Conservation (phyloP, 2,113 vertebrate genomes). For the Echinops telfairi region DNA sequence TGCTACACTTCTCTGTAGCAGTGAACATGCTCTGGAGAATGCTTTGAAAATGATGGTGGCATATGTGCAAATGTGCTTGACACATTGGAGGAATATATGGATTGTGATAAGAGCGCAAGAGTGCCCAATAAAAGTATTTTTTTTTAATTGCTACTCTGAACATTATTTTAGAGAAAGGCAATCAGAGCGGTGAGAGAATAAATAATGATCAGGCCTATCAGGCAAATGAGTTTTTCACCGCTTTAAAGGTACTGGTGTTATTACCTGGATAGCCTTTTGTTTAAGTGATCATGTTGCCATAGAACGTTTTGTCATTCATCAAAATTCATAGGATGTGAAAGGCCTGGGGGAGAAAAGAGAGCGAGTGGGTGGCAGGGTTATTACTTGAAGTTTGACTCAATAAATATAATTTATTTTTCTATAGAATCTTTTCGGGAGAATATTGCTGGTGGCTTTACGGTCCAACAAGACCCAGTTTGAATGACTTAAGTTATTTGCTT, state of each 20-base stretch:
- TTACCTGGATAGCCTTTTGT: slow-evolving; percentile 66
- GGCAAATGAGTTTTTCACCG: slow-evolving; percentile 42
- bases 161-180: slow-evolving; percentile 33
- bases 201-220: slow-evolving; percentile 43
- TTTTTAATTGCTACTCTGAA: neutral
- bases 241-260: slow-evolving; percentile 49
- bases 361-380: slow-evolving; percentile 61
- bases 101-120: no score
- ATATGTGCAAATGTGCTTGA: no score
- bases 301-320: slow-evolving; percentile 77
- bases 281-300: slow-evolving; percentile 50
- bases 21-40: no score
- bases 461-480: slow-evolving; percentile 77
- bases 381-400: slow-evolving; percentile 80
- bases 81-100: no score
- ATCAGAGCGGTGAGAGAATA: slow-evolving; percentile 44
- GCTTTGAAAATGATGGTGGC: no score
- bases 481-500: slow-evolving; percentile 81
- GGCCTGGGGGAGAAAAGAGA: slow-evolving; percentile 16
- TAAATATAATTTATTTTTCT: slow-evolving; percentile 83
- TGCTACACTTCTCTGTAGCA: no score
- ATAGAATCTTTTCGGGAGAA: slow-evolving; percentile 72
- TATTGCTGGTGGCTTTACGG: slow-evolving; percentile 75
- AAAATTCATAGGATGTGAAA: slow-evolving; percentile 72
- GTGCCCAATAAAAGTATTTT: no score